These are phyloP conservation scores for Folsomia candida DNA, from an alignment of 2,888 invertebrate genomes.

Conservation along the genomic window DNA sequence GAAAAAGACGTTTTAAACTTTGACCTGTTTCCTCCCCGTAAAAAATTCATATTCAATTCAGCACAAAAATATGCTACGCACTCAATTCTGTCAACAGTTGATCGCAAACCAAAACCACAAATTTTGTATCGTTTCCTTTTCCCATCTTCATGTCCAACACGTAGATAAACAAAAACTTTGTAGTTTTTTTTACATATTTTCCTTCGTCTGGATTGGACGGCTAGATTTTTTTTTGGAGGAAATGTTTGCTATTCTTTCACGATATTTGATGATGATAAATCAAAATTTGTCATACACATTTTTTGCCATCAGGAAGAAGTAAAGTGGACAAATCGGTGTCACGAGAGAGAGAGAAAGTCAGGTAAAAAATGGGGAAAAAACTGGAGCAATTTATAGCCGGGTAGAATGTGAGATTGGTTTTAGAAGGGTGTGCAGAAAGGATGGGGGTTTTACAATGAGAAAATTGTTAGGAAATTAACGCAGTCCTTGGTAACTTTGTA, in stretches of 20 bases:
- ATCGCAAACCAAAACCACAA: conserved; percentile 22
- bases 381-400: too few species aligned
- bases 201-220: not conserved
- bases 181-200: conserved; percentile 19
- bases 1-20: too few species aligned
- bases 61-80: too few species aligned
- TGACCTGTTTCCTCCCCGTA: too few species aligned
- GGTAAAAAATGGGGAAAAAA: too few species aligned
- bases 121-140: not conserved
- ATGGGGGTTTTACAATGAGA: not conserved
- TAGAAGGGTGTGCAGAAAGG: not conserved
- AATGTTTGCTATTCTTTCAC: not conserved
- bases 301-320: too few species aligned
- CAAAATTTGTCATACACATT: not conserved
- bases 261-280: not conserved
- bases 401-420: not conserved
- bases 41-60: too few species aligned
- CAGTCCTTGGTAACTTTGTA: too few species aligned
- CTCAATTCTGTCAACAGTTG: conserved; percentile 36
- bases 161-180: conserved; percentile 34
- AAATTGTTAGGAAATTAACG: not conserved
- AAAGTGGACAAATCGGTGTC: too few species aligned
- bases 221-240: not conserved
- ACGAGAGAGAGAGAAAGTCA: too few species aligned
- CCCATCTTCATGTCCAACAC: conserved; percentile 22